Percentiles rank a stretch among this genome's conserved stretches.
phyloP scores from a whole-genome alignment of 2,113 vertebrate species.

The Mirounga angustirostris region DNA sequence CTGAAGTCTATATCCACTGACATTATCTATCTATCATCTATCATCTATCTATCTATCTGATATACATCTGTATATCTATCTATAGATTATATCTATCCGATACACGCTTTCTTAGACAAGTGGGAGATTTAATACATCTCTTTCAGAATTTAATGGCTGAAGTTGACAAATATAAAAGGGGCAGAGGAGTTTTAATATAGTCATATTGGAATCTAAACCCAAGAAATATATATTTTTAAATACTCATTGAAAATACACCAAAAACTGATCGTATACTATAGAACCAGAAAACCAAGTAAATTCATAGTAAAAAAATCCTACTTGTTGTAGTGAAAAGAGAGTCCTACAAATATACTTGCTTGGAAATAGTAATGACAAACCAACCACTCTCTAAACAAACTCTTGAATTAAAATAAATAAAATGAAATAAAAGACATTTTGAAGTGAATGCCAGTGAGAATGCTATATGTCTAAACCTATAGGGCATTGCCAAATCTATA shows the following conservation, averaged over 20 bases:
- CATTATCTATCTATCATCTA: neutral
- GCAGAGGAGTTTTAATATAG: neutral
- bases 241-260: neutral
- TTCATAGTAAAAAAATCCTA: neutral
- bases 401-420: neutral
- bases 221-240: conserved; percentile 17
- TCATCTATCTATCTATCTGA: too few relatives aligned
- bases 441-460: neutral
- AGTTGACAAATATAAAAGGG: neutral
- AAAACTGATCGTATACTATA: neutral
- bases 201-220: neutral
- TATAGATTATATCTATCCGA: neutral
- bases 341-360: neutral
- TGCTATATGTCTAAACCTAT: neutral
- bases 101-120: neutral
- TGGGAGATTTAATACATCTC: neutral
- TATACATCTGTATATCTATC: too few relatives aligned
- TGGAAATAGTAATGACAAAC: neutral
- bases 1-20: neutral
- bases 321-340: neutral
- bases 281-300: neutral
- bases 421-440: neutral
- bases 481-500: neutral
- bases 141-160: neutral
- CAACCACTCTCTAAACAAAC: neutral